A percentile compares a stretch with the other conserved stretches of the same genome.
Evolutionary conservation across 2,797 vertebrate genomes (phyloP).

Genomic region (Muscicapa comitata): DNA sequence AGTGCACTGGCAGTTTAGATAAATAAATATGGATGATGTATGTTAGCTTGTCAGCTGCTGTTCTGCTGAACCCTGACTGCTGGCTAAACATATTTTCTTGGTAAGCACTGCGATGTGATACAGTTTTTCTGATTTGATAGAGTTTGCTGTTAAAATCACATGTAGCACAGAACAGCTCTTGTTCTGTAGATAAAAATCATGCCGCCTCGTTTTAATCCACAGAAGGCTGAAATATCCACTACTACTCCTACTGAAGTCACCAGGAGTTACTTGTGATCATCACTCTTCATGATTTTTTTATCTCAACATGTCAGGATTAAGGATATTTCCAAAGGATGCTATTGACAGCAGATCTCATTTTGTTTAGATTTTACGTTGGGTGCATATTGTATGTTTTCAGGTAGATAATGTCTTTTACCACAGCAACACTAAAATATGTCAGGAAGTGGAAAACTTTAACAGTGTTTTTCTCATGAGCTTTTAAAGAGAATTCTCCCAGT

Average conservation of each 20-base stretch:
- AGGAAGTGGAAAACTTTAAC: not conserved
- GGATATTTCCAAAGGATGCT: not conserved
- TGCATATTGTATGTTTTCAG: not conserved
- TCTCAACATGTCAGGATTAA: not conserved
- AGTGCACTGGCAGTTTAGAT: not conserved
- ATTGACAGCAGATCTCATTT: not conserved
- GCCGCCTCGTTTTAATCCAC: not conserved
- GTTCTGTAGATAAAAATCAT: not conserved
- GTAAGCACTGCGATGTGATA: not conserved
- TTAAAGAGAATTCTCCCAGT: not conserved
- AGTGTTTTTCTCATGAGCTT: not conserved
- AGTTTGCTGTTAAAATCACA: conserved; percentile 21
- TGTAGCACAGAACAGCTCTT: not conserved
- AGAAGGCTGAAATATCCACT: not conserved
- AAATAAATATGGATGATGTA: conserved; percentile 7
- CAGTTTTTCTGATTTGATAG: not conserved
- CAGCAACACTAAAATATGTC: not conserved
- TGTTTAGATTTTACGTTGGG: not conserved
- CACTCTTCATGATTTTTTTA: not conserved
- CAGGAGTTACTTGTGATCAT: not conserved
- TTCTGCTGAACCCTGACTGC: not conserved
- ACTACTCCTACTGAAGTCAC: not conserved
- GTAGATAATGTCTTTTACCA: not conserved
- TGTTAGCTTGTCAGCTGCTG: conserved; percentile 10
- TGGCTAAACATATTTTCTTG: conserved; percentile 11